These are phyloP conservation scores for Phalacrocorax aristotelis DNA, from an alignment of 2,113 vertebrate genomes.

Conservation along the genomic window DNA sequence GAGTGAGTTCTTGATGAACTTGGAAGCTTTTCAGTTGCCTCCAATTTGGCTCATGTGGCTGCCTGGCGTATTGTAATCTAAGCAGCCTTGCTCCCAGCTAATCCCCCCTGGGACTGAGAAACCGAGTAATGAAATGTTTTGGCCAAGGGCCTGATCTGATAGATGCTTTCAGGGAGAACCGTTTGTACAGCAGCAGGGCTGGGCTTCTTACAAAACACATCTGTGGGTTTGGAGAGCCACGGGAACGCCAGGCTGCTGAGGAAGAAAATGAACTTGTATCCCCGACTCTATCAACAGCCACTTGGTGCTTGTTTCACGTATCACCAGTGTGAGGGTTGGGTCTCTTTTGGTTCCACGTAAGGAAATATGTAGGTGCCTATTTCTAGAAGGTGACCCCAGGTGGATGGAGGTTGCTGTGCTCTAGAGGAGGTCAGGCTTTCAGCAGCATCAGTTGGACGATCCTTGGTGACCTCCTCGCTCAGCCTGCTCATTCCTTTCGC, in stretches of 20 bases:
- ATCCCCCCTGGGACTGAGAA: neutral
- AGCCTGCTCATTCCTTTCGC: fast-evolving
- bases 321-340: neutral
- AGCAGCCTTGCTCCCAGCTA: constrained; percentile 29
- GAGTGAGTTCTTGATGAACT: neutral
- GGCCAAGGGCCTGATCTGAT: constrained; percentile 43
- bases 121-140: constrained; percentile 5
- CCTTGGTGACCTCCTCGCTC: neutral
- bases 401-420: neutral
- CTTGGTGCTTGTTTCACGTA: fast-evolving
- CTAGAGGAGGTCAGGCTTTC: neutral
- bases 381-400: neutral
- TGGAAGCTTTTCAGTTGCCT: constrained; percentile 41
- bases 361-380: neutral
- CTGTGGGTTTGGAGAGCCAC: neutral
- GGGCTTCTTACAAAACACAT: neutral
- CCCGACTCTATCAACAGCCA: neutral
- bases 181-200: neutral
- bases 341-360: neutral
- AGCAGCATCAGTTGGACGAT: fast-evolving
- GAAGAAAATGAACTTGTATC: neutral
- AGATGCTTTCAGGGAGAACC: constrained; percentile 23
- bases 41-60: constrained; percentile 3
- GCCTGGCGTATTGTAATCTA: neutral
- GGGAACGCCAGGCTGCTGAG: fast-evolving